Base-by-base conservation (phyloP, 2,888 invertebrate species). In the Globia sparganii region DNA sequence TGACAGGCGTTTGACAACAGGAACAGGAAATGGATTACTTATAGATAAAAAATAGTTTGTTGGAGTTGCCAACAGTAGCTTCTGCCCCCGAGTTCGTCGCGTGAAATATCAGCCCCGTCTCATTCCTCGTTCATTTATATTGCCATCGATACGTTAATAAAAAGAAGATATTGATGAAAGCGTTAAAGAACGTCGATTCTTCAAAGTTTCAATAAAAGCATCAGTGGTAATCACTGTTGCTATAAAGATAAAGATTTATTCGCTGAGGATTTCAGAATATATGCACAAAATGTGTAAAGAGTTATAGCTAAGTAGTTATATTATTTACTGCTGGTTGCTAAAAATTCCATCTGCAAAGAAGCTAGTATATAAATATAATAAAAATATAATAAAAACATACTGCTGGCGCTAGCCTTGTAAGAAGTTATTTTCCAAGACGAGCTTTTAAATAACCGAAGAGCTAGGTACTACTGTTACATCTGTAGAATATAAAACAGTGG, bases 381-480 rank as follows among this genome's bases (percentile, higher is more conserved):
- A 70, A 34, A 62, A 67, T 21, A 53, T n/a, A 64, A 72, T 78
- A 83, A 83, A 78, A 83, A 34, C 21, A 28, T 65, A 37, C 18
- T 37, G 28, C 46, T 68, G 31, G 43, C 59, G 15, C 49, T 65
- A 25, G 46, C 43, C 25, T 72, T 43, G 25, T 31, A 69, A 59
- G 31, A 78, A 83, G 28, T 31, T 56, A 65, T 66, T 56, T 64
- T 69, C 25, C 40, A 37, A 78, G 66, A 66, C 11, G 28, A 59
- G 69, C n/a, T 66, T 83, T 65, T 72, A 69, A 79, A 83, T 83
- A 81, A 81, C 69, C 25, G 15, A 72, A 66, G 28, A 83, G 28
- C 2, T 58, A 83, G 28, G 1, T 58, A 61, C 46, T 59, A 28
- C 15, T 65, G n/a, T 25, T 59, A 81, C 62, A 34, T 66, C 31